These are phyloP conservation scores for Drosophila azteca DNA, from an alignment of 1,140 invertebrate species.

Conservation along the genomic window DNA sequence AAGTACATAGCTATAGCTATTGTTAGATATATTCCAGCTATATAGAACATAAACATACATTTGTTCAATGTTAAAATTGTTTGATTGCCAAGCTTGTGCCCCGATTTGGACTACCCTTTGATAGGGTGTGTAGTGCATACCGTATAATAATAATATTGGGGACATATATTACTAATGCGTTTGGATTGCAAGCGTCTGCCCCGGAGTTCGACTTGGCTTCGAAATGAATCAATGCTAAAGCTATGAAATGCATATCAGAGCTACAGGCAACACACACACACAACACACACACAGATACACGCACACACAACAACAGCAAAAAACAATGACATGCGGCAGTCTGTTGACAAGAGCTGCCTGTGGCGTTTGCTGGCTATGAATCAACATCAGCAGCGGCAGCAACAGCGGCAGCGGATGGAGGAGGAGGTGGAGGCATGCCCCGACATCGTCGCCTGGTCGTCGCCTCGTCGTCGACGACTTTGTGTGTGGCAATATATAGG, in stretches of 20 bases:
- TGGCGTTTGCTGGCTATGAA: conserved; percentile 36
- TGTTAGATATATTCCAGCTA: no score
- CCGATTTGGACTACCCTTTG: no score
- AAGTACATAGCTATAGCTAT: no score
- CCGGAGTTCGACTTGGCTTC: conserved; percentile 9
- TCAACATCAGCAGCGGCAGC: conserved; percentile 31
- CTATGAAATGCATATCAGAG: conserved; percentile 58
- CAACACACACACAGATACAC: background rate
- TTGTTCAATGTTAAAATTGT: no score
- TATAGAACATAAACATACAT: no score
- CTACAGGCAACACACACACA: conserved; percentile 12
- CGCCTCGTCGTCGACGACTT: conserved; percentile 2
- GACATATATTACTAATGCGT: conserved; percentile 49
- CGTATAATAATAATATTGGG: conserved; percentile 18
- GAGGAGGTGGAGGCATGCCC: conserved; percentile 33
- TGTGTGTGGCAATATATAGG: conserved; percentile 26
- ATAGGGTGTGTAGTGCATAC: no score
- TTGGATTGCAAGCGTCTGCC: conserved; percentile 38
- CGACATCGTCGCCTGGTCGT: conserved; percentile 8
- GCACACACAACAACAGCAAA: no score
- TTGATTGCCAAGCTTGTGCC: no score
- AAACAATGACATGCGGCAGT: conserved; percentile 28
- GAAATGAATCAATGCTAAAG: conserved; percentile 57
- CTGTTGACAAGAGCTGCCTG: conserved; percentile 40
- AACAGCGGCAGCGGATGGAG: background rate